Base-by-base conservation (phyloP, 2,113 vertebrate genomes). In the Brevimyrus niger region DNA sequence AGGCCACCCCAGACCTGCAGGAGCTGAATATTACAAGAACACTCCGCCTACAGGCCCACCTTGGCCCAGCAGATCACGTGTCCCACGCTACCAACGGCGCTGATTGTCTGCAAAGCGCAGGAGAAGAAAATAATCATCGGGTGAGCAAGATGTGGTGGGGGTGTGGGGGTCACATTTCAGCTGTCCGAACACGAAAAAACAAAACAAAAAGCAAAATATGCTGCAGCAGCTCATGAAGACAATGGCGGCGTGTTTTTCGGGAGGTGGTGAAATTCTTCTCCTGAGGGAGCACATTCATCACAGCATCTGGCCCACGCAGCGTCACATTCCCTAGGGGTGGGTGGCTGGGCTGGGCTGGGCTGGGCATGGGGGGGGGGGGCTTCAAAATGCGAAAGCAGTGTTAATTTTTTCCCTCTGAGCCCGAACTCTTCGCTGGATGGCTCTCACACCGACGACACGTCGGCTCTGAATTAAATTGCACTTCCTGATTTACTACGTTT, bases 261-360 rank as follows among this genome's bases (percentile, higher is more conserved):
- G 85, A 53, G 89, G 89, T 80, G 89, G 85, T 90, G 61, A 90
- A 87, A 87, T 90, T 90, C 89, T 80, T 90, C 19, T 27, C 38
- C 58, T 76, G 89, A 87, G 84, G 86, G 65, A 27, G 85, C 50
- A 50, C 85, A 87, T 90, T 90, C 89, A 90, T 90, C 85, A 87
- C 58, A 27, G 65, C 89, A 13, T 42, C 5, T 38, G 55, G 55
- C 89, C 89, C 85, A 51, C 89, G 35, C 47, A 31, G n/a, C 58
- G 21, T 55, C 73, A 89, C 47, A 82, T 89, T 89, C 48, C 47
- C 61, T 23, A 21, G 7, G 88, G 73, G 31, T 69, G n/a, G 53
- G 31, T 47, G 69, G 31, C 82, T 84, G 82, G 44, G 82, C 2
- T 9, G 31, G 42, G 80, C 7, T 2, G 1, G 55, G 53, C 2